Evolutionary conservation across 2,797 vertebrate species (phyloP), one percentile per base, ranked within the genome.

Genomic region (Bryconaethiops microstoma): DNA sequence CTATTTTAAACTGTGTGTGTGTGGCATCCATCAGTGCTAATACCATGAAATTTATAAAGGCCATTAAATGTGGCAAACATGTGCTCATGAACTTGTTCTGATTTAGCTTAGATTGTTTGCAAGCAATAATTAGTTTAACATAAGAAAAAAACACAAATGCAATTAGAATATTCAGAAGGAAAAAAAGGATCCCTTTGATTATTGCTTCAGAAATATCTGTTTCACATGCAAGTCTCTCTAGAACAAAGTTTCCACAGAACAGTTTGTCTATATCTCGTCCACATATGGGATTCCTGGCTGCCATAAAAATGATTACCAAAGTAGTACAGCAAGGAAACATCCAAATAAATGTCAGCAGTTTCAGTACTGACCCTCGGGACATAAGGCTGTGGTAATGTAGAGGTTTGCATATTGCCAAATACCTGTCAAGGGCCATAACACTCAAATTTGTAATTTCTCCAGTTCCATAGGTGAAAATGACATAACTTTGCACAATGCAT

Each of bases 1-100:
- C 19, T 75, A 54, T 14, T 21, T 57, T 80, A 19, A 80, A 74
- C 64, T 74, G 39, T 59, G 63, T 68, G 60, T 80, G 72, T 42
- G 63, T 2, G 21, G 64, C 29, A 69, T 81, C 42, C 35, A 76
- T 45, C 29, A 70, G 25, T 4, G 54, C 17, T 19, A 74, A 54
- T 21, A 8, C 42, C 14, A 50, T 62, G 55, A 63, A 79, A 39
- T 70, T 81, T 59, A 13, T 29, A 69, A 76, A 81, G 19, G 42
- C 16, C 10, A 81, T 76, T 54, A 70, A 62, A 68, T 76, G 79
- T 75, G 64, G 79, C 6, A 76, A 17, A 62, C 64, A 81, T 23
- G 72, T 75, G 40, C 79, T 80, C 8, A 60, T 69, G 64, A 81
- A 81, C 57, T 81, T 81, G 4, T 76, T 75, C 75, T 29, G 65